Evolutionary conservation across 2,888 invertebrate species (phyloP), one percentile per base, ranked within the genome.

Genomic region (Heteropelma amictum): DNA sequence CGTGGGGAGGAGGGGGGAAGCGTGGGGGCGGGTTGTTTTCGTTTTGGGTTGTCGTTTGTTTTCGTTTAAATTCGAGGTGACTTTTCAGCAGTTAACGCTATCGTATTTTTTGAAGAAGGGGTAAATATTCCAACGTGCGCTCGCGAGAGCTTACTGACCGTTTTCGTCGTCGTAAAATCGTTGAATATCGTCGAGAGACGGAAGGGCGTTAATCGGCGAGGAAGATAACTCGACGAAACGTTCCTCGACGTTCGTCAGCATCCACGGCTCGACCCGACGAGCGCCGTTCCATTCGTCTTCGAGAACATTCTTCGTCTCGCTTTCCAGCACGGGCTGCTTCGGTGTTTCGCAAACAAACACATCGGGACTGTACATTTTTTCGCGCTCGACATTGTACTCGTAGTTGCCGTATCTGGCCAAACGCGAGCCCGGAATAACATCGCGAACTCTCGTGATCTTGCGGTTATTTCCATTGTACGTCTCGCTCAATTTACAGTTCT

Each of bases 341-440:
- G 33, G 33, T n/a, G 26, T n/a, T 12, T 21, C 21, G 12, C 45
- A 23, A 12, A 40, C 21, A 45, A 72, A 68, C 49, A n/a, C 35
- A 17, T 45, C 68, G 28, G 74, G 54, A 49, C 87, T 88, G 75
- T 91, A 91, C 45, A 87, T 83, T 72, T 84, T 82, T 82, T 91
- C 91, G 53, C 93, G 92, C 85, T 93, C 93, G 77, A 91, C 91
- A 69, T 91, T 90, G 88, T 91, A 92, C 83, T 91, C 91, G 84
- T 91, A 91, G 86, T 92, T 91, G 82, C 92, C 92, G 84, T 92
- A 91, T 77, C 90, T 90, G 64, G 92, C 91, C 85, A 94, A 87
- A 89, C 91, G 91, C 74, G 93, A 93, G 77, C 91, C 90, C 4
- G 94, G 93, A 81, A 94, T 93, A 54, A 92, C 91, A 83, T 93